Evolutionary conservation across 1,140 invertebrate genomes (phyloP), one percentile per base, ranked within the genome.

Genomic region (Galleria mellonella): DNA sequence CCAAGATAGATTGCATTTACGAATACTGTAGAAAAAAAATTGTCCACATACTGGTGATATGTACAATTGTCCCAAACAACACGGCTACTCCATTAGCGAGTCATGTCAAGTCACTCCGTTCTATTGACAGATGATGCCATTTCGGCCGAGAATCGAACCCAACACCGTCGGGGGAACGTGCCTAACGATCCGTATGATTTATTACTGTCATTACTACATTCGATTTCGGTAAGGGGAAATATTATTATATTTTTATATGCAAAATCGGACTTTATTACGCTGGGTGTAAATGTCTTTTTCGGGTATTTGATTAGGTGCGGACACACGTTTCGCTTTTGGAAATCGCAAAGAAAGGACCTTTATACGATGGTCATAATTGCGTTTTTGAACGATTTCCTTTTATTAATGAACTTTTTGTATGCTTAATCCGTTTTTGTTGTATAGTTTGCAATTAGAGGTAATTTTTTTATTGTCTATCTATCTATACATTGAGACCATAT

Each of bases 121-220:
- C 68, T 67, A 84, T 78, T 84, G 81, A 84, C 81, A 84, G 81
- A 84, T 82, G 81, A 81, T 82, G 74, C 74, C 75, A 82, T 81
- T 83, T 81, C 76, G 72, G 55, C 56, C 72, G 69, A 67, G 81
- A 84, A 83, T 84, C 81, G 74, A 84, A 79, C 65, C 70, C 62
- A 50, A 55, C 58, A 74, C 78, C 57, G 56, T 54, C 62, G 62
- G 72, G 77, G 75, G 73, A 72, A 59, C 61, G 60, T 56, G 70
- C 68, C 72, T 84, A 84, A 84, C 81, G 81, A 84, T 77, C 75
- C 77, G 69, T 82, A 84, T 84, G 81, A 84, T 84, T 78, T 84
- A 84, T 84, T 81, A 79, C 74, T 83, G 72, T 81, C 81, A 84
- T 84, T 83, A 82, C 60, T 62, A 45, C 49, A 42, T 30, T 35